phyloP scores from a whole-genome alignment of 2,888 invertebrate species.

The Tipula lateralis region DNA sequence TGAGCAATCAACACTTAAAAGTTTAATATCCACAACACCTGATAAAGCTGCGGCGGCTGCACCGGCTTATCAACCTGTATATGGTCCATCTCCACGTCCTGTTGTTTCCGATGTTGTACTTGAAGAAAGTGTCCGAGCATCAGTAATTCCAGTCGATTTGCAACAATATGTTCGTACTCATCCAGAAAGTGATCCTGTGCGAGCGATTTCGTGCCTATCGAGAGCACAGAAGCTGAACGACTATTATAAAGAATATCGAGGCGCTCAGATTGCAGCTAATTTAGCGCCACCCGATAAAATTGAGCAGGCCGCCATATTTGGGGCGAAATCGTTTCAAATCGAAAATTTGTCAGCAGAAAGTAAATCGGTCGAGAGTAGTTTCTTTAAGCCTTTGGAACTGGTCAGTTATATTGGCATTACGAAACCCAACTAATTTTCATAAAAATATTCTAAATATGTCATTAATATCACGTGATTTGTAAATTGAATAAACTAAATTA shows the following conservation, averaged over 20 bases:
- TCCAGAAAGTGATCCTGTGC: background rate
- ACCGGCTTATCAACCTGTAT: background rate
- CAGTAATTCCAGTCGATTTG: background rate
- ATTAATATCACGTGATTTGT: too few species aligned
- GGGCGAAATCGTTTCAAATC: conserved; percentile 6
- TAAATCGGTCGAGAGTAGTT: background rate
- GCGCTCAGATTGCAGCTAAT: conserved; percentile 6
- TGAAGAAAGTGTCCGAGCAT: conserved; percentile 6
- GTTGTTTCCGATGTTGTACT: background rate
- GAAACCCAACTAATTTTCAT: background rate
- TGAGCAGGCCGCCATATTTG: background rate
- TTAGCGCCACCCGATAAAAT: conserved; percentile 26
- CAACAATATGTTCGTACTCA: background rate
- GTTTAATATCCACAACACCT: background rate
- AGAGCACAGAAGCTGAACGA: background rate
- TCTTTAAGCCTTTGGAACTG: background rate
- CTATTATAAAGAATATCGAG: conserved; percentile 13
- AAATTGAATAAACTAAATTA: background rate
- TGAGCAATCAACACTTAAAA: background rate
- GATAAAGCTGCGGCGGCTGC: background rate
- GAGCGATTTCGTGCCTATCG: background rate
- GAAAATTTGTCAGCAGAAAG: background rate
- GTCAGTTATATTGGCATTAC: conserved; percentile 20
- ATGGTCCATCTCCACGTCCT: background rate
- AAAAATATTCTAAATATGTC: background rate